A percentile compares a stretch with the other conserved stretches of the same genome.
phyloP scores from a whole-genome alignment of 2,888 invertebrate genomes.

The Cantharis rufa region DNA sequence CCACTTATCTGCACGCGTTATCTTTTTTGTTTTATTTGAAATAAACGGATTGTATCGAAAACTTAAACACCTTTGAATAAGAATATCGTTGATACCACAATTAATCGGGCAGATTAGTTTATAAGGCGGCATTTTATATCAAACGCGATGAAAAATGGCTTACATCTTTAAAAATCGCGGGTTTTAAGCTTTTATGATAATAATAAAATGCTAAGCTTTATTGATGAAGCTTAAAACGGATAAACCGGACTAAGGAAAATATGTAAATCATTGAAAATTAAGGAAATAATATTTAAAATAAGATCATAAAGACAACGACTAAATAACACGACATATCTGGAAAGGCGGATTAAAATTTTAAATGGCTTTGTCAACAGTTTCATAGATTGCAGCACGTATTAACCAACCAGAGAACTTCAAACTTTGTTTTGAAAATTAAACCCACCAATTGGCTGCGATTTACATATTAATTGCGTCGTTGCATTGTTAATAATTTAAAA shows the following conservation, averaged over 20 bases:
- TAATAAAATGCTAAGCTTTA: not conserved
- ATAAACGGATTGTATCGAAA: not conserved
- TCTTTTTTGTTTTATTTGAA: not conserved
- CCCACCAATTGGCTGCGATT: too few species aligned
- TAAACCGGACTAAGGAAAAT: not conserved
- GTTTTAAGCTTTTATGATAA: not conserved
- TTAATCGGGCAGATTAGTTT: not conserved
- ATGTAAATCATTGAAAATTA: not conserved
- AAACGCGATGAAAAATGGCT: not conserved
- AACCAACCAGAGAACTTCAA: too few species aligned
- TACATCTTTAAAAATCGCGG: not conserved
- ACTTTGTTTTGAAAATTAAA: too few species aligned
- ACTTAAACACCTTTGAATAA: not conserved
- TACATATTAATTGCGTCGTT: too few species aligned
- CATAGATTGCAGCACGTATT: too few species aligned
- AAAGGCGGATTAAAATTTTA: not conserved
- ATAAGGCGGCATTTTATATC: not conserved
- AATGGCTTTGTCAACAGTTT: not conserved
- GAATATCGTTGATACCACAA: not conserved
- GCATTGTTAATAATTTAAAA: too few species aligned
- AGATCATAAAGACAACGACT: not conserved
- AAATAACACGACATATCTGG: not conserved
- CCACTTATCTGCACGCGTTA: not conserved
- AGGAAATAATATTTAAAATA: not conserved
- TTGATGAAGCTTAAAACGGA: not conserved